phyloP scores from a whole-genome alignment of 2,888 invertebrate genomes.

The Platycheirus albimanus region DNA sequence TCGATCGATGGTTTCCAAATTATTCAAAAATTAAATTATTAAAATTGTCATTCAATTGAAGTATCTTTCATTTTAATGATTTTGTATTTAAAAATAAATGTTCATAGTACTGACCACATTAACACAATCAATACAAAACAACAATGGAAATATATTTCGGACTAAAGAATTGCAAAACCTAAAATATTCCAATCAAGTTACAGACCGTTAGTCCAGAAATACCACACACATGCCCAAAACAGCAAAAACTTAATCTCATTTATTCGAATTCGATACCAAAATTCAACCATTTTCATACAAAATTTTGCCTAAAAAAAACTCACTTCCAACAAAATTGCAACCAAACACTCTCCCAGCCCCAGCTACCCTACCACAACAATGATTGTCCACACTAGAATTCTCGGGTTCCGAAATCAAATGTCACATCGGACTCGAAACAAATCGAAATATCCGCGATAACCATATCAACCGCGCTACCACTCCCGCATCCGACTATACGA shows the following conservation, averaged over 20 bases:
- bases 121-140: not conserved
- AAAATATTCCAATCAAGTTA: slow-evolving; percentile 33
- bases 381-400: slow-evolving; percentile 46
- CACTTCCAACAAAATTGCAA: slow-evolving; percentile 21
- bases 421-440: slow-evolving; percentile 52
- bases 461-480: slow-evolving; percentile 38
- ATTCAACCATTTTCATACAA: slow-evolving; percentile 13
- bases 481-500: not conserved
- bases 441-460: slow-evolving; percentile 61
- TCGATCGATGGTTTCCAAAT: too few relatives aligned
- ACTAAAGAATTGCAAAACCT: not conserved
- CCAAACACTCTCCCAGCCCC: not conserved
- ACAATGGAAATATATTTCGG: not conserved
- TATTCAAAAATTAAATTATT: too few relatives aligned
- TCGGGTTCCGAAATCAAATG: slow-evolving; percentile 41
- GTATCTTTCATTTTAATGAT: too few relatives aligned
- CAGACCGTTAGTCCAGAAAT: slow-evolving; percentile 25
- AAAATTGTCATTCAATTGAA: too few relatives aligned
- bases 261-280: slow-evolving; percentile 24
- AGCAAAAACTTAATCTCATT: slow-evolving; percentile 26
- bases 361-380: slow-evolving; percentile 28
- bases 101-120: not conserved
- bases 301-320: slow-evolving; percentile 11
- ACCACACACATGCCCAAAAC: not conserved
- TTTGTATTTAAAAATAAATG: not conserved